Evolutionary conservation across 35 echinoderm and acorn worm species (phyloP), one percentile per base, ranked within the genome.

Genomic region (Acanthaster planci): DNA sequence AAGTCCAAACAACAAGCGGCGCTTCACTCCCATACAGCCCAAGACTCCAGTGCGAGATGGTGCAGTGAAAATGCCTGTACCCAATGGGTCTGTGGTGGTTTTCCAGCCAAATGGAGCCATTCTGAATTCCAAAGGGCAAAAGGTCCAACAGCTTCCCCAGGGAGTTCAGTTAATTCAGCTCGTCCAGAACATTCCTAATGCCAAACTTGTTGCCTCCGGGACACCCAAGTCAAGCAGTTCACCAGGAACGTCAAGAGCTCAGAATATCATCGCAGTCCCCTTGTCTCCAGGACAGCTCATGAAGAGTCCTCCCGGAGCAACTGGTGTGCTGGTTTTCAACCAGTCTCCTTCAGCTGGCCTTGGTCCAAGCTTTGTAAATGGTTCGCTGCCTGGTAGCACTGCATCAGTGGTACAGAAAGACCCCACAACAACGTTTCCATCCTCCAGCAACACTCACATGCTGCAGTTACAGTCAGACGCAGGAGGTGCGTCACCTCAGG

Each of bases 21-120:
- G 92, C 30, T 88, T 93, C 10, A 92, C 90, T 42, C 94, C 94
- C n/a, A 92, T 97, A 35, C 90, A 93, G 60, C 94, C 94, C 22
- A 97, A 97, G 57, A 97, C 90, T 40, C 85, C 93, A 38, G 57
- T 90, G 35, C 51, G 87, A 52, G 90, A 93, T 44, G 78, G 35
- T 67, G 36, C 64, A 0, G 64, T 72, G 10, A 72, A 72, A 72
- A 72, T 72, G 26, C 64, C 64, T 29, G 50, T 47, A 47, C 42
- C 42, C 42, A 47, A 47, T 47, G 40, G 23, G 29, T 40, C 26
- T 37, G 37, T 86, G 51, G 67, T 86, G 23, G 26, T 86, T 44
- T 53, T 78, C 23, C 64, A 72, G 34, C 64, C 64, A 10, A 72
- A 72, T 29, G 64, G 64, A 31, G 23, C 64, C 18, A 72, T 72